Percentiles rank a stretch among this genome's conserved stretches.
These are phyloP conservation scores for Ambastaia sidthimunki DNA, from an alignment of 2,797 vertebrate genomes.

Conservation along the genomic window DNA sequence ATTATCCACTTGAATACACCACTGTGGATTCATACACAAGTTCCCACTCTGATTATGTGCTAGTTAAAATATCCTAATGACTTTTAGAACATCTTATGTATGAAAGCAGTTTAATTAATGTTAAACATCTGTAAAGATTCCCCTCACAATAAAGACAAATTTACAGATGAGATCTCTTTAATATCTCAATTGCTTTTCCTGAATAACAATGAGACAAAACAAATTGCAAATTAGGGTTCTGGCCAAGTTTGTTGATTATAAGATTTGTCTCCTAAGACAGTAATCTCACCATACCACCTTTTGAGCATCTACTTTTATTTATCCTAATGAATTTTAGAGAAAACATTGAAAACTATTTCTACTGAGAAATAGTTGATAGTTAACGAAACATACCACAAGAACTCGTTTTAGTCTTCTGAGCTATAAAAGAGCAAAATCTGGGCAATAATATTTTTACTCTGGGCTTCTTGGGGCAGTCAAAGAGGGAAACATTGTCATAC, in stretches of 20 bases:
- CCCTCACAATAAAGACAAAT: background rate
- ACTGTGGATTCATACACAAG: constrained; percentile 27
- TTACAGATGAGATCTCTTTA: background rate
- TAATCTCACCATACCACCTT: no score
- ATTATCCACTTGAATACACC: constrained; percentile 19
- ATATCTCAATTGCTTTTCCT: background rate
- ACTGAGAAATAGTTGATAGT: background rate
- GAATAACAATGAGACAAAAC: background rate
- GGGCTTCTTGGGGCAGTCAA: background rate
- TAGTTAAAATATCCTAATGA: background rate
- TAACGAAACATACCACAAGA: background rate
- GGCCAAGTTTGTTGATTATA: background rate
- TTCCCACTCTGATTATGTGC: background rate
- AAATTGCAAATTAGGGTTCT: background rate
- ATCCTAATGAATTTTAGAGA: background rate
- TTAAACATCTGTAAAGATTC: background rate
- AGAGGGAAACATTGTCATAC: background rate
- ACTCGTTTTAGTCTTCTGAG: background rate
- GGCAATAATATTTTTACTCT: background rate
- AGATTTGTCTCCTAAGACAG: background rate
- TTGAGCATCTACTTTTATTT: background rate
- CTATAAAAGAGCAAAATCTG: background rate
- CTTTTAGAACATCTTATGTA: background rate
- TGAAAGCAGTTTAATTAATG: background rate
- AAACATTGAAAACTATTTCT: background rate